phyloP scores from a whole-genome alignment of 2,888 invertebrate genomes.

The Dastarcus helophoroides region DNA sequence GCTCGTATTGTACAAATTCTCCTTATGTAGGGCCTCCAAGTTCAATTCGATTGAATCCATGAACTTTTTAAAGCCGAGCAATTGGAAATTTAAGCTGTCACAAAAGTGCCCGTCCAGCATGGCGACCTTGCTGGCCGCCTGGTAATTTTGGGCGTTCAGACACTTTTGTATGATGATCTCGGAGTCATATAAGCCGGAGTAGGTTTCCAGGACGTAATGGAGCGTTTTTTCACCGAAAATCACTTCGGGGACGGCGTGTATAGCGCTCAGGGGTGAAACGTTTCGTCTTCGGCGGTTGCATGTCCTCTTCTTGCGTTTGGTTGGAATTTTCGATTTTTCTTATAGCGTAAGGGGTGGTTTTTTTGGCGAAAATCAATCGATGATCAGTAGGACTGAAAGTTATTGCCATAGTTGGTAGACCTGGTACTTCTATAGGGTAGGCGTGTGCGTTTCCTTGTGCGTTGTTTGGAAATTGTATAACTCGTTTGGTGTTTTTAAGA shows the following conservation, averaged over 20 bases:
- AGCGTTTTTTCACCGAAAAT: slow-evolving; percentile 31
- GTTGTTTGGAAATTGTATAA: slow-evolving; percentile 52
- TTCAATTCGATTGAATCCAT: slow-evolving; percentile 27
- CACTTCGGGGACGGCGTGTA: slow-evolving; percentile 20
- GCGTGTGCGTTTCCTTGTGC: slow-evolving; percentile 27
- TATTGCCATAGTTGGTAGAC: slow-evolving; percentile 34
- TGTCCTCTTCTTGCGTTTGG: slow-evolving; percentile 9
- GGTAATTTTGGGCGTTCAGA: slow-evolving; percentile 30
- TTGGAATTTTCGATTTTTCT: slow-evolving; percentile 20
- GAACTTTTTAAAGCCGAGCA: slow-evolving; percentile 31
- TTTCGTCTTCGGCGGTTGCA: too few species aligned
- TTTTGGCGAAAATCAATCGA: slow-evolving; percentile 24
- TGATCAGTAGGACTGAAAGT: slow-evolving; percentile 31
- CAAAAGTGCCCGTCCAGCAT: slow-evolving; percentile 34
- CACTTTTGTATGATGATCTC: slow-evolving; percentile 32
- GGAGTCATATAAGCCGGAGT: slow-evolving; percentile 33
- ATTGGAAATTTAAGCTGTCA: slow-evolving; percentile 35
- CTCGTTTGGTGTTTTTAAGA: slow-evolving; percentile 60
- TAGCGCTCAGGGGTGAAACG: slow-evolving; percentile 15
- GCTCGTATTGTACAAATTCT: slow-evolving; percentile 19
- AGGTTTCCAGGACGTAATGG: slow-evolving; percentile 33
- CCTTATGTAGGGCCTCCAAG: slow-evolving; percentile 21
- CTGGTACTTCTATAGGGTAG: slow-evolving; percentile 34
- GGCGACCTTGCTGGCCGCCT: slow-evolving; percentile 35
- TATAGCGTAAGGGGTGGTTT: slow-evolving; percentile 21